Percentiles rank a stretch among this genome's conserved stretches.
phyloP scores from a whole-genome alignment of 2,888 invertebrate species.

The Eupithecia subumbrata region DNA sequence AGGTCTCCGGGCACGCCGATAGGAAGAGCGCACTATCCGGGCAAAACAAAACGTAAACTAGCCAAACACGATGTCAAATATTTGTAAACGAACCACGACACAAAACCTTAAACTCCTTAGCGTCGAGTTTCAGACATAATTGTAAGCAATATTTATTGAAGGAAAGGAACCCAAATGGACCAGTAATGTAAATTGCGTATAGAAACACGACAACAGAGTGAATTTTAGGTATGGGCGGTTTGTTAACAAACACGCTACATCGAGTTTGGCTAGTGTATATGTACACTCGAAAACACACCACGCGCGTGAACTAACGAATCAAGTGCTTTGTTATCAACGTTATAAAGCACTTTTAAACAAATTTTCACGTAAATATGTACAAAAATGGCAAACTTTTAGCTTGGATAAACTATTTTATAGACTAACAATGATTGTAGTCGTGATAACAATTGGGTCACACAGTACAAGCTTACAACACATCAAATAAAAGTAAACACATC shows the following conservation, averaged over 20 bases:
- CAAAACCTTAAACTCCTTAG: too few species aligned
- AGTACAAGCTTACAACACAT: background rate
- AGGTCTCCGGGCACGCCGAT: conserved; percentile 68
- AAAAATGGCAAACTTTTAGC: background rate
- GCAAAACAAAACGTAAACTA: conserved; percentile 51
- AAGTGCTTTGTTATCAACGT: background rate
- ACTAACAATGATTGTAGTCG: too few species aligned
- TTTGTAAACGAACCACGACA: background rate
- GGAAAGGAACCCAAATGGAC: too few species aligned
- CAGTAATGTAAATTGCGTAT: too few species aligned
- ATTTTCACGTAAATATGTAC: background rate
- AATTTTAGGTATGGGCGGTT: too few species aligned
- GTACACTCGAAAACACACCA: conserved; percentile 16
- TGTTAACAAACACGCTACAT: too few species aligned
- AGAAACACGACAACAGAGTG: too few species aligned
- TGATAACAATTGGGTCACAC: background rate
- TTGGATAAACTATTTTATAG: too few species aligned
- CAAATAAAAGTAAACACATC: background rate
- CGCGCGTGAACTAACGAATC: background rate
- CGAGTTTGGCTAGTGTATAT: too few species aligned
- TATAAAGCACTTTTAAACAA: background rate
- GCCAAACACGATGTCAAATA: conserved; percentile 10
- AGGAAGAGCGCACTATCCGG: conserved; percentile 68
- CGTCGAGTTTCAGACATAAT: too few species aligned
- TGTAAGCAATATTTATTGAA: too few species aligned